These are phyloP conservation scores for Nemoura dubitans DNA, from an alignment of 2,888 invertebrate genomes.

Conservation along the genomic window DNA sequence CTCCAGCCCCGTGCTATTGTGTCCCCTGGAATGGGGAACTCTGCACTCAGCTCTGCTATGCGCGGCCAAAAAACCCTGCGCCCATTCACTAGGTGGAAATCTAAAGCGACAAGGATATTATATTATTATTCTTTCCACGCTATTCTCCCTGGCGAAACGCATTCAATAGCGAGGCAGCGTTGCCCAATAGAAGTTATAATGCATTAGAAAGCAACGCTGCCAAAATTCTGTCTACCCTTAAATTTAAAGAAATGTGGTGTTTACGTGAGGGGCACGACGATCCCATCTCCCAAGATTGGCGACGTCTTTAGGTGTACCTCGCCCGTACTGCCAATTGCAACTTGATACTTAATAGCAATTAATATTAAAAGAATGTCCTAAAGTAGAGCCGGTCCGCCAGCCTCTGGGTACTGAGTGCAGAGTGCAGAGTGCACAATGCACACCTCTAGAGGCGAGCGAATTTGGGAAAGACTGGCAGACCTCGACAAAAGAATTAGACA, in stretches of 20 bases:
- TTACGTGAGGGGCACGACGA: neutral
- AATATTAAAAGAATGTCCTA: too few species aligned
- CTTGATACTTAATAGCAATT: too few species aligned
- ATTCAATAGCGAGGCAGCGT: slow-evolving; percentile 18
- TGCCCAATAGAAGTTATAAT: neutral
- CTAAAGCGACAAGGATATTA: neutral
- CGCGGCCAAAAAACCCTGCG: neutral
- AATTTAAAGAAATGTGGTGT: neutral
- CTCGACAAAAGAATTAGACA: neutral
- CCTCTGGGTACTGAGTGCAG: too few species aligned
- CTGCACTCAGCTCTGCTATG: too few species aligned
- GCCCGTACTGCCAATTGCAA: too few species aligned
- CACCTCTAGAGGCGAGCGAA: too few species aligned
- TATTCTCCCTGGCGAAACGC: slow-evolving; percentile 36
- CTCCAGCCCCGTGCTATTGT: neutral
- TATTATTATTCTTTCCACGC: slow-evolving; percentile 17
- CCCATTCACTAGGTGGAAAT: neutral
- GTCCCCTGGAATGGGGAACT: neutral
- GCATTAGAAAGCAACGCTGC: slow-evolving; percentile 8
- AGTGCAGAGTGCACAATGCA: too few species aligned
- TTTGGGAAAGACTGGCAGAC: neutral
- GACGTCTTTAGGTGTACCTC: too few species aligned
- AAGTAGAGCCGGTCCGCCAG: too few species aligned
- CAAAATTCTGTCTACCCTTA: slow-evolving; percentile 30
- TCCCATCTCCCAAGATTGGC: too few species aligned